Conservation (phyloP, 1,140 invertebrate species). For the Potamilus streckersoni region DNA sequence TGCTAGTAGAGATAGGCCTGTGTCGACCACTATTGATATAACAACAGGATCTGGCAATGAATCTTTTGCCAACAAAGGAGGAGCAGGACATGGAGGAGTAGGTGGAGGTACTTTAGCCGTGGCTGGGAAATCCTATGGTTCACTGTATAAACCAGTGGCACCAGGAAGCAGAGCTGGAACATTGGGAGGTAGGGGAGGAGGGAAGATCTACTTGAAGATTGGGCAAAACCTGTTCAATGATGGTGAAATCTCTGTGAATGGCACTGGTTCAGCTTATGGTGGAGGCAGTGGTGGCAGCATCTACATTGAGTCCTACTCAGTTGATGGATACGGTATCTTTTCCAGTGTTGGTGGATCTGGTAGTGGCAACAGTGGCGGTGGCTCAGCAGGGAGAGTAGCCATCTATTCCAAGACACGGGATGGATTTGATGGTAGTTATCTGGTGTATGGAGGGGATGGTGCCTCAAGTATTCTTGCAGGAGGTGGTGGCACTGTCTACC, state of each 20-base stretch:
- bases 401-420: conserved; percentile 39
- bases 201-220: conserved; percentile 44
- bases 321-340: conserved; percentile 53
- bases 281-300: conserved; percentile 58
- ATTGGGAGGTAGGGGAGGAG: conserved; percentile 47
- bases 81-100: conserved; percentile 51
- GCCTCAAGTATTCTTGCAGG: conserved; percentile 31
- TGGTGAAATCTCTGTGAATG: conserved; percentile 51
- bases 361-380: conserved; percentile 39
- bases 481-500: conserved; percentile 51
- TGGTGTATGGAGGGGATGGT: conserved; percentile 41
- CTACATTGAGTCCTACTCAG: conserved; percentile 42
- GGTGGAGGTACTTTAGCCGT: conserved; percentile 37
- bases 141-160: conserved; percentile 46
- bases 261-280: conserved; percentile 38
- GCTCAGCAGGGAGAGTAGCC: conserved; percentile 52
- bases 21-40: conserved; percentile 42
- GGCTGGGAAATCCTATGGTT: conserved; percentile 43
- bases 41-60: conserved; percentile 31
- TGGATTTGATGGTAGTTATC: conserved; percentile 44
- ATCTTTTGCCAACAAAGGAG: conserved; percentile 30
- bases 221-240: conserved; percentile 47
- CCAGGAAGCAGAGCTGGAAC: conserved; percentile 46
- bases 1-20: conserved; percentile 40
- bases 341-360: conserved; percentile 46